Base-by-base conservation (phyloP, 2,113 vertebrate species). In the Rhea americana region DNA sequence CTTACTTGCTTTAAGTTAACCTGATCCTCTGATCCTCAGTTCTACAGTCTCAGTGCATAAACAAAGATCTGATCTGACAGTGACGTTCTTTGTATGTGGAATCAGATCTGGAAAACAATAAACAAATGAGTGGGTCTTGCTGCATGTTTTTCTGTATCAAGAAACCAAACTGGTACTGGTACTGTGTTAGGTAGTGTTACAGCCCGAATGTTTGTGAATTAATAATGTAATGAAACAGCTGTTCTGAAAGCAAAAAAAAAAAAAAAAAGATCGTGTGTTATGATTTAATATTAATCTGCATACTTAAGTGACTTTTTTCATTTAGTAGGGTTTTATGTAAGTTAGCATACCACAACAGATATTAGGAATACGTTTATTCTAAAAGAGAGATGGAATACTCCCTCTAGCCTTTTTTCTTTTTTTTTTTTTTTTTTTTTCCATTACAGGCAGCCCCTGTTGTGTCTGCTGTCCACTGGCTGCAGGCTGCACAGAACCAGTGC, bases 81-180 rank as follows among this genome's bases (percentile, higher is more conserved):
- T 5, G 55, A 43, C 12, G 51, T 32, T 63, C 48, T 71, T 55
- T 85, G 50, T 51, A 4, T 41, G 56, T 18, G 50, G 56, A 76
- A 47, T 47, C 75, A 85, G 43, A 37, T 45, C 48, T 41, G 81
- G 15, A 28, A 63, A 58, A 85, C 56, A 65, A 47, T 50, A n/a
- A 77, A 59, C 43, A 85, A 65, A 55, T 28, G 6, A 16, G 24
- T 15, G 81, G 55, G 47, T 32, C 47, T 39, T 47, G 14, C 81
- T 39, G 43, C 7, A 2, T 63, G 35, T 37, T 70, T 70, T 51
- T 50, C 35, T 62, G 39, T 41, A 51, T 45, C 51, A 45, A 56
- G 74, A 48, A 56, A 47, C 0, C 0, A 24, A 47, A 13, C 35
- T 79, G 39, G 17, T 21, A 37, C 13, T 48, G 6, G 21, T 37